A percentile compares a stretch with the other conserved stretches of the same genome.
These are phyloP conservation scores for Eulemur coronatus DNA, from an alignment of 2,797 vertebrate genomes.

Conservation along the genomic window DNA sequence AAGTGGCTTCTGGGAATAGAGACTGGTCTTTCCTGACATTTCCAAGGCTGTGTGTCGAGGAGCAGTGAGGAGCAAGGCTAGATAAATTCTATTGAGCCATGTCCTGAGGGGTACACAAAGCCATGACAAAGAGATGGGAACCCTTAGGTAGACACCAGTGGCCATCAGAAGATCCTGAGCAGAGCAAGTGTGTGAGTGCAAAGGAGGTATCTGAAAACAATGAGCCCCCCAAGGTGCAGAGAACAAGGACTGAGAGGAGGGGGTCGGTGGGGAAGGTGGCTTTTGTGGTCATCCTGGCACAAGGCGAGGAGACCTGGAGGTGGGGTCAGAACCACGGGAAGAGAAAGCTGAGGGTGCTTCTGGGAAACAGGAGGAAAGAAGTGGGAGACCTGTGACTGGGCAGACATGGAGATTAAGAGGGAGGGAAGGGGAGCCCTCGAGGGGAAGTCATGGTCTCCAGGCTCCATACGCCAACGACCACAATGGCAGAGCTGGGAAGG, in stretches of 20 bases:
- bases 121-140: not conserved
- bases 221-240: not conserved
- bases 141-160: not conserved
- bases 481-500: too few species aligned
- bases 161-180: too few species aligned
- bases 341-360: not conserved
- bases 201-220: not conserved
- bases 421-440: not conserved
- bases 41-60: too few species aligned
- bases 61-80: not conserved
- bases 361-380: not conserved
- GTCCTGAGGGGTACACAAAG: not conserved
- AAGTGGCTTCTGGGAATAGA: not conserved
- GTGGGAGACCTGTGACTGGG: not conserved
- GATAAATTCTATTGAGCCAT: not conserved
- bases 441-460: not conserved
- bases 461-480: too few species aligned
- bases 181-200: not conserved
- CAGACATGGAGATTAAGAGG: not conserved
- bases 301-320: not conserved
- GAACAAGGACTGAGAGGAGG: not conserved
- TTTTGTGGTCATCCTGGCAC: not conserved
- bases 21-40: not conserved
- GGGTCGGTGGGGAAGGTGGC: accelerated
- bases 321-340: not conserved